Base-by-base conservation (phyloP, 2,888 invertebrate species). In the Pachymerium ferrugineum region DNA sequence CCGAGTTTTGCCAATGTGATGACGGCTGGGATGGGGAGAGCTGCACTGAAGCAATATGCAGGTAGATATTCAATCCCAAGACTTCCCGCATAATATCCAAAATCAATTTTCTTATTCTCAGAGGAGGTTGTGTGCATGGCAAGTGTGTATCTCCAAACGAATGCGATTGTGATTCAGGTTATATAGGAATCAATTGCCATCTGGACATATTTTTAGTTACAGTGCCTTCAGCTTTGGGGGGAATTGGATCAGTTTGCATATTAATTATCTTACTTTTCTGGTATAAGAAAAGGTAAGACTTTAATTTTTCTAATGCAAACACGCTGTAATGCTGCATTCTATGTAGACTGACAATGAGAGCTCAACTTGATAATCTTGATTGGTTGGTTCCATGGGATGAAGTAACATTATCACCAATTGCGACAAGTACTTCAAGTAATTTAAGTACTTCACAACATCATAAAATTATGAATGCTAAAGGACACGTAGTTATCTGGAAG, bases 11-110 rank as follows among this genome's bases (percentile, higher is more conserved):
- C 28, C 35, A 8, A 10, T 71, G 71, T 25, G 71, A 71, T 71
- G 12, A 35, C 12, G 71, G 71, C 1, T 71, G 71, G 71, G 4
- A 33, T 33, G 38, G 35, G 10, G 19, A 30, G 2, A 22, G 35
- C 28, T 71, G 71, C 71, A 71, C 22, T 1, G 71, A 71, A 38
- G 71, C 71, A 28, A 38, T 35, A 3, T 71, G 71, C 71, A 71
- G 71, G 71, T 71, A 38, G 38, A n/a, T 12, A 69, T 67, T 29
- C 19, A 28, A 14, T 54, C 16, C 16, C 12, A 10, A 10, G 12
- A 35, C 12, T 35, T 10, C 12, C 12, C 38, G 12, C 12, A 10
- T 35, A 35, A n/a, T 35, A 35, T 35, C 38, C 10, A 35, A 10
- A 35, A 35, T 12, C 38, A n/a, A 12, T 67, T 16, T 29, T 67